These are phyloP conservation scores for Bucco capensis DNA, from an alignment of 2,113 vertebrate genomes.

Conservation along the genomic window DNA sequence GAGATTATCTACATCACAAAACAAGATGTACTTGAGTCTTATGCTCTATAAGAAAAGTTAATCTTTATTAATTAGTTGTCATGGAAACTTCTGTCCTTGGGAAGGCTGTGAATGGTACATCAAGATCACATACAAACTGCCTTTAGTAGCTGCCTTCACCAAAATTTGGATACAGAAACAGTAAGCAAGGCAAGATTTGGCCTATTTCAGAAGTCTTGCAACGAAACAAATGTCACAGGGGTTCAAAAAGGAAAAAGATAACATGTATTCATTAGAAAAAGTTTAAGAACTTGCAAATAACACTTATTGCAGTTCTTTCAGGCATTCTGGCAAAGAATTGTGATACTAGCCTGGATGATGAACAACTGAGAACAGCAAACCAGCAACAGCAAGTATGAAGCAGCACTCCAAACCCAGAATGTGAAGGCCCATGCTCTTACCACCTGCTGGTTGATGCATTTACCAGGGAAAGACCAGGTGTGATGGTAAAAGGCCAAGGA, in stretches of 20 bases:
- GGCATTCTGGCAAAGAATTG: background rate
- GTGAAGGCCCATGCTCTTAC: background rate
- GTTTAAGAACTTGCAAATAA: background rate
- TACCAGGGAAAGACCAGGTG: background rate
- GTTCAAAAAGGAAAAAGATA: background rate
- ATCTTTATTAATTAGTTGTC: slow-evolving; percentile 57
- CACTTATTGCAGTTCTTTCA: background rate
- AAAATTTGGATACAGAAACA: background rate
- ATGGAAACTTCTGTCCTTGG: slow-evolving; percentile 8
- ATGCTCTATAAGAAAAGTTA: background rate
- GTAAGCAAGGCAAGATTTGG: background rate
- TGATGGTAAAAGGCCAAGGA: background rate
- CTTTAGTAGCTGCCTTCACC: background rate
- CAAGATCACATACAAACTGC: background rate
- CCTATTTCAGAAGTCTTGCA: background rate
- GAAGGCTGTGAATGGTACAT: slow-evolving; percentile 11
- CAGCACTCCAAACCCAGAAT: background rate
- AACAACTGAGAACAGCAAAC: background rate
- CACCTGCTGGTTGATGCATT: background rate
- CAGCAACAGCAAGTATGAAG: background rate
- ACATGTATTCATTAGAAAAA: background rate
- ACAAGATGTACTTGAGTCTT: slow-evolving; percentile 35
- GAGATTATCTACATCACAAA: slow-evolving; percentile 46
- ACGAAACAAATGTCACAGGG: background rate
- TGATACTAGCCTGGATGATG: background rate